Conservation (phyloP, 2,113 vertebrate species). For the Patagioenas fasciata region DNA sequence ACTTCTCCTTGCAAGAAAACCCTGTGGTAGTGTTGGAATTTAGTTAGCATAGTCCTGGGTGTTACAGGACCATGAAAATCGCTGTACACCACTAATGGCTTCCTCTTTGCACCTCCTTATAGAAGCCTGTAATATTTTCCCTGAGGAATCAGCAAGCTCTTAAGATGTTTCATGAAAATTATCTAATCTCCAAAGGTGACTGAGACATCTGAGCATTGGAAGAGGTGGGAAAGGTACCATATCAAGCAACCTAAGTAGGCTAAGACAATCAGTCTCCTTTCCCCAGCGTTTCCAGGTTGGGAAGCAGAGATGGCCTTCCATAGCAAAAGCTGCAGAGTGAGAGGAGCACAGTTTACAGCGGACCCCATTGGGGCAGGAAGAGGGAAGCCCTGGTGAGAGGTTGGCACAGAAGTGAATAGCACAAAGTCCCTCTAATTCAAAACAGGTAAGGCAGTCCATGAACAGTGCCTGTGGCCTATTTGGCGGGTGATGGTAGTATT, state of each 20-base stretch:
- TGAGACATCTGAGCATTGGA: slow-evolving; percentile 1
- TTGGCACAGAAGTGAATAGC: not conserved
- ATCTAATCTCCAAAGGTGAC: not conserved
- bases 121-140: not conserved
- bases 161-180: not conserved
- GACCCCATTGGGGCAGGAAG: not conserved
- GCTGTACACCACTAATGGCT: not conserved
- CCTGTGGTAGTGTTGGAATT: not conserved
- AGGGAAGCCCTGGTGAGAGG: not conserved
- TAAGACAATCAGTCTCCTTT: not conserved
- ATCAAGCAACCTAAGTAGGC: not conserved
- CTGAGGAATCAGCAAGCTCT: not conserved
- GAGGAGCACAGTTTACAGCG: not conserved
- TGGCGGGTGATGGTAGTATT: not conserved
- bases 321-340: slow-evolving; percentile 38
- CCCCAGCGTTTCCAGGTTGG: slow-evolving; percentile 21
- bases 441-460: not conserved
- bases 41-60: not conserved
- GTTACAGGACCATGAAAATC: not conserved
- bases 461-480: not conserved
- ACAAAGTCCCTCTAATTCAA: not conserved
- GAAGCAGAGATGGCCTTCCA: not conserved
- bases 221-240: not conserved
- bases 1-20: not conserved
- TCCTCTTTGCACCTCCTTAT: not conserved